Evolutionary conservation across 2,888 invertebrate species (phyloP), one percentile per base, ranked within the genome.

Genomic region (Vannuccia rotundouncinata): DNA sequence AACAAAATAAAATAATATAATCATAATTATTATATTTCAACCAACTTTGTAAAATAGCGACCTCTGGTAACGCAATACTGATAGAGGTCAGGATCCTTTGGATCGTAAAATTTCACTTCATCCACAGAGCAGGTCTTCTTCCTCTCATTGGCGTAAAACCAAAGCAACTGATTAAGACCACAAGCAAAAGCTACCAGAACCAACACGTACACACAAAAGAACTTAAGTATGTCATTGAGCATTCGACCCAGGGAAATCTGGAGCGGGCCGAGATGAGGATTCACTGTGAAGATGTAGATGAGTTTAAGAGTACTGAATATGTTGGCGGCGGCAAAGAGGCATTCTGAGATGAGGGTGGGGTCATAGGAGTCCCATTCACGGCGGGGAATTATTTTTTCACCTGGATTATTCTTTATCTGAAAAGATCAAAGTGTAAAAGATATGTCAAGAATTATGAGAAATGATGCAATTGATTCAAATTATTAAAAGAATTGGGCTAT

Each of bases 331-430:
- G 98, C 97, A 90, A 98, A 98, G 79, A 98, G 91, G 28, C 87
- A 87, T 82, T 88, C 88, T 0, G 88, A 85, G 31, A 97, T 93
- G 84, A 98, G 91, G 92, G 96, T 97, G 25, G 98, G 98, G 89
- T 98, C 98, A 94, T 95, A 97, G 1, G 96, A 93, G 89, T 97
- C 95, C 97, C 98, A 98, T 84, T 94, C 91, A 88, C 94, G 93
- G 81, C 97, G 91, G 78, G 17, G 25, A 13, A 82, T 60, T 2
- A n/a, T 74, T 5, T 25, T 10, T 27, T 77, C 29, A 25, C 59
- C 31, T 2, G 81, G 22, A 31, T 76, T 60, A n/a, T 81, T 25
- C n/a, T 77, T 13, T 13, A 81, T 31, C 81, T 81, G 27, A 59
- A 75, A 82, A 13, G n/a, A n/a, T n/a, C n/a, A n/a, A n/a, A n/a